phyloP scores from a whole-genome alignment of 1,140 invertebrate species.

The Drosophila biarmipes region DNA sequence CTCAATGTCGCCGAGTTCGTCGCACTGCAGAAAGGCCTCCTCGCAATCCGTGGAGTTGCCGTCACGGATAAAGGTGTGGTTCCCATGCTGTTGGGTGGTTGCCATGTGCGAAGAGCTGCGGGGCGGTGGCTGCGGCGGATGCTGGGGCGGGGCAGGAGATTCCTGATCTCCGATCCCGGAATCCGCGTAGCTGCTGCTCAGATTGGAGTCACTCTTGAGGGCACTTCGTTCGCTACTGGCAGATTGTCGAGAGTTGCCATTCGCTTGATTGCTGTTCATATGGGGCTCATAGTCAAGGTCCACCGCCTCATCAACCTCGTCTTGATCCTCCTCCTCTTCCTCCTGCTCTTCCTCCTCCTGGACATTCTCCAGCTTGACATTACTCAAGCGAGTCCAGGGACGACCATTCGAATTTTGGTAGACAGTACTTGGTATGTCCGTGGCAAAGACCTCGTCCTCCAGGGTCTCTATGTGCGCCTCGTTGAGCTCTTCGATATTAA shows the following conservation, averaged over 20 bases:
- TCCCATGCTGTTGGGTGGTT: slow-evolving; percentile 24
- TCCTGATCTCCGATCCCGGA: slow-evolving; percentile 71
- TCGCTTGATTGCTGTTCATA: slow-evolving; percentile 16
- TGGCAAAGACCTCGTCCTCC: slow-evolving; percentile 65
- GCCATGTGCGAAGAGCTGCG: slow-evolving; percentile 43
- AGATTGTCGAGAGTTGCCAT: slow-evolving; percentile 58
- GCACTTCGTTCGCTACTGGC: slow-evolving; percentile 66
- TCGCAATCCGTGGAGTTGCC: slow-evolving; percentile 79
- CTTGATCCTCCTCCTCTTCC: slow-evolving; percentile 53
- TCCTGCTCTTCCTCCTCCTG: slow-evolving; percentile 74
- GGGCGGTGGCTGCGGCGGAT: slow-evolving; percentile 43
- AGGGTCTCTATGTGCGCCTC: slow-evolving; percentile 64
- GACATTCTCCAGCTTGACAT: slow-evolving; percentile 77
- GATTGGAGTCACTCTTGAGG: slow-evolving; percentile 78
- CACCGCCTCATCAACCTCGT: slow-evolving; percentile 47
- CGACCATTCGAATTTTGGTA: slow-evolving; percentile 60
- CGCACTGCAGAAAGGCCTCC: slow-evolving; percentile 78
- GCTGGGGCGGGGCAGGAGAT: slow-evolving; percentile 14
- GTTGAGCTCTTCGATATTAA: slow-evolving; percentile 65
- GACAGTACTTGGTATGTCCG: slow-evolving; percentile 69
- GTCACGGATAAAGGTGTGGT: slow-evolving; percentile 66
- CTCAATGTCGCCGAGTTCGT: slow-evolving; percentile 74
- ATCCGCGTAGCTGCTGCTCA: slow-evolving; percentile 78
- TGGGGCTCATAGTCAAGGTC: slow-evolving; percentile 56
- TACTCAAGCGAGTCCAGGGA: slow-evolving; percentile 71